phyloP scores from a whole-genome alignment of 2,797 vertebrate genomes.

The Coendou prehensilis region DNA sequence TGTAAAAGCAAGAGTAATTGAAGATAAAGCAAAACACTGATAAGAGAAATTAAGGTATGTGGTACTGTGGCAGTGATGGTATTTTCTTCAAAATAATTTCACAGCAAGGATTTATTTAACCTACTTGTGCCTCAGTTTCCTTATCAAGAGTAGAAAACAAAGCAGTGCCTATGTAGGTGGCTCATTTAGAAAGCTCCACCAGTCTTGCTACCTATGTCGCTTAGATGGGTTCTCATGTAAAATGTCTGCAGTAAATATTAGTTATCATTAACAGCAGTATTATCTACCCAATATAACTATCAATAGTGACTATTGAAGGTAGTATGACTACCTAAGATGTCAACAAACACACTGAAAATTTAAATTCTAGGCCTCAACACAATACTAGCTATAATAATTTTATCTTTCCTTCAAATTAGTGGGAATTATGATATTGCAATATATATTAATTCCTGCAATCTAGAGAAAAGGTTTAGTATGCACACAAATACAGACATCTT shows the following conservation, averaged over 20 bases:
- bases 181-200: not conserved
- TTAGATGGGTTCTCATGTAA: not conserved
- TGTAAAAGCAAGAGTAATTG: not conserved
- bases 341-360: not conserved
- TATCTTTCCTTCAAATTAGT: not conserved
- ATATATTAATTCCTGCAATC: not conserved
- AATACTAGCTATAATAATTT: not conserved
- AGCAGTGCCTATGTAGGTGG: not conserved
- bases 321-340: not conserved
- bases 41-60: not conserved
- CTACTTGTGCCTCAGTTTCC: not conserved
- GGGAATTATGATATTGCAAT: not conserved
- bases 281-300: not conserved
- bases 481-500: not conserved
- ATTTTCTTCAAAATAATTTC: slow-evolving; percentile 44
- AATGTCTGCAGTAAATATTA: not conserved
- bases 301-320: not conserved
- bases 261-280: not conserved
- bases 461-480: not conserved
- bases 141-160: not conserved
- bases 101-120: not conserved
- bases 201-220: fast-evolving
- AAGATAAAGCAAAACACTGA: not conserved
- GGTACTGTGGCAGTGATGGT: not conserved
- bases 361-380: not conserved